phyloP scores from a whole-genome alignment of 2,797 vertebrate species.

The Oophaga sylvatica region DNA sequence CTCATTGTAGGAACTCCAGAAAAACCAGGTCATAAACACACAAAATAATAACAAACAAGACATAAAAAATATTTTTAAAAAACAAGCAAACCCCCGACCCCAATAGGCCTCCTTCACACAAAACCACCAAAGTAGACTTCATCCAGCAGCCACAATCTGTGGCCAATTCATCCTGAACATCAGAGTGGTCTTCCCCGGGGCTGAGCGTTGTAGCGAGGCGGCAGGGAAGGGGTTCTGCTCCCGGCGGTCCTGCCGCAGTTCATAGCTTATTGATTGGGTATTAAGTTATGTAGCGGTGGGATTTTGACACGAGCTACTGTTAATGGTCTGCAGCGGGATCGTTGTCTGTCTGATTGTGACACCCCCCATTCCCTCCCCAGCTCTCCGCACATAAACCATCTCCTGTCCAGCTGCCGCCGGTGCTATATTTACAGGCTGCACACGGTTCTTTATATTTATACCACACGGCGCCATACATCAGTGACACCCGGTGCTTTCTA shows the following conservation, averaged over 20 bases:
- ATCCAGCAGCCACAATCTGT: too few species aligned
- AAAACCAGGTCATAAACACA: too few species aligned
- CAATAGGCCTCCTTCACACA: too few species aligned
- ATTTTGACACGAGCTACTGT: slow-evolving; percentile 45
- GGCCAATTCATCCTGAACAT: too few species aligned
- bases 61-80: too few species aligned
- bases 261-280: slow-evolving; percentile 54
- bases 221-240: slow-evolving; percentile 16
- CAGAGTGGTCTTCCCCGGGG: too few species aligned
- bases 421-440: slow-evolving; percentile 17
- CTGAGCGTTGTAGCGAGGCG: not conserved
- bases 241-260: slow-evolving; percentile 12
- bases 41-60: too few species aligned
- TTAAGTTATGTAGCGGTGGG: slow-evolving; percentile 43
- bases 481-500: not conserved
- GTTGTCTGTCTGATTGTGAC: slow-evolving; percentile 40
- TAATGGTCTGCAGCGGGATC: slow-evolving; percentile 50
- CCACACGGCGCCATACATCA: slow-evolving; percentile 33
- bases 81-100: too few species aligned
- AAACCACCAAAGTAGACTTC: too few species aligned
- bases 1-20: too few species aligned
- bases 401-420: not conserved
- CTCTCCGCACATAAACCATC: not conserved
- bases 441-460: slow-evolving; percentile 37
- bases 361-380: not conserved